Evolutionary conservation across 2,888 invertebrate species (phyloP), one percentile per base, ranked within the genome.

Genomic region (Eilema depressum): DNA sequence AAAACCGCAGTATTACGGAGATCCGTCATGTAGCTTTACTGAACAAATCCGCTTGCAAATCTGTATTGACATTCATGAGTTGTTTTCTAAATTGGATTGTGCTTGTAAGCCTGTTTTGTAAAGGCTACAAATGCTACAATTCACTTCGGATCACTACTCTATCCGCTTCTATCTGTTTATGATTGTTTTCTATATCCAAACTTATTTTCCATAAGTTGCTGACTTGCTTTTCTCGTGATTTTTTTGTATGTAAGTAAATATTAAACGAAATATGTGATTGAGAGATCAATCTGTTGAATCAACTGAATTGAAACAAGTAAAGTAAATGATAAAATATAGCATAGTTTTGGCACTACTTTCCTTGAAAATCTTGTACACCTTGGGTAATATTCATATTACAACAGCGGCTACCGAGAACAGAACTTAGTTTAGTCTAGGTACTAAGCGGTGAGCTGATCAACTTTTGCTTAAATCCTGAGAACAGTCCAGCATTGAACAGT

Each of bases 21-120:
- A 26, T 26, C 25, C 26, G 26, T 59, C 26, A 59, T 59, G 12
- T 62, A 23, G 62, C 33, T 30, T 62, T 33, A 33, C 33, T 62
- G 23, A 62, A n/a, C 23, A 62, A 26, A 57, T 30, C 30, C 61
- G 20, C 37, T 59, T 23, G n/a, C 5, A 23, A 62, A 33, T 62
- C 23, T 62, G 33, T 62, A 33, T 33, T 62, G 23, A 62, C n/a
- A 33, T 62, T 33, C 12, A 20, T 33, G 17, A n/a, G 62, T 33
- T 17, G 62, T 17, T 17, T 59, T 25, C 17, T 28, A 59, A 59
- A 59, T 59, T 59, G 28, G 59, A 59, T 59, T 59, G 59, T 59
- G 26, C 26, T 17, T 4, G 26, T 59, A 53, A 53, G 53, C 53
- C 10, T 53, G 53, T 10, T 53, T 10, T n/a, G 3, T 7, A 41